Conservation (phyloP, 2,797 vertebrate species). For the Benthosema pterotum region DNA sequence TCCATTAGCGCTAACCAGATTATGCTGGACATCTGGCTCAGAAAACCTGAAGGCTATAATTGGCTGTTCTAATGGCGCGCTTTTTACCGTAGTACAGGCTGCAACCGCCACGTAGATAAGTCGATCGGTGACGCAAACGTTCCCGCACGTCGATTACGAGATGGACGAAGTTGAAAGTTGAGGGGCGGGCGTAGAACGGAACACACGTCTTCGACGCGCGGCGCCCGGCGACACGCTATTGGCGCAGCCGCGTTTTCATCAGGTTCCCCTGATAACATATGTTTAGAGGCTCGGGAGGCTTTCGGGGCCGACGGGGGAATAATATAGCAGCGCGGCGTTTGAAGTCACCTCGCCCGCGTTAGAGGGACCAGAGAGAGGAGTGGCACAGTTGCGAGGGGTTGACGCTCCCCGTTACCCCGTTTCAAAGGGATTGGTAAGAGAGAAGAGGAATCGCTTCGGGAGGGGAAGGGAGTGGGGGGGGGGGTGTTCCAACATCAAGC, state of each 20-base stretch:
- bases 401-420: slow-evolving; percentile 72
- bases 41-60: slow-evolving; percentile 72
- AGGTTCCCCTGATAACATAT: slow-evolving; percentile 80
- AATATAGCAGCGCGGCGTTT: slow-evolving; percentile 65
- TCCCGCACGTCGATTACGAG: slow-evolving; percentile 53
- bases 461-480: too few relatives aligned
- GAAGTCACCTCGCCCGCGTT: slow-evolving; percentile 75
- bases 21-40: slow-evolving; percentile 80
- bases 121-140: slow-evolving; percentile 58
- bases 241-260: slow-evolving; percentile 69
- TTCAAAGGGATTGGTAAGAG: slow-evolving; percentile 76
- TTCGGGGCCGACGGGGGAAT: slow-evolving; percentile 66
- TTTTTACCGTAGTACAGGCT: slow-evolving; percentile 32
- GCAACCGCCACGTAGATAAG: slow-evolving; percentile 52
- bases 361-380: slow-evolving; percentile 57
- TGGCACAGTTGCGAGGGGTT: slow-evolving; percentile 67
- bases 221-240: slow-evolving; percentile 66
- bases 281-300: slow-evolving; percentile 77
- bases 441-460: slow-evolving; percentile 76
- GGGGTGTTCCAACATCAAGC: slow-evolving; percentile 80
- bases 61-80: slow-evolving; percentile 69
- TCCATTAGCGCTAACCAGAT: slow-evolving; percentile 78
- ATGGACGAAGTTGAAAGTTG: slow-evolving; percentile 69
- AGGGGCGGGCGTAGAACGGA: slow-evolving; percentile 38
- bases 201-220: slow-evolving; percentile 65